Evolutionary conservation across 2,113 vertebrate species (phyloP).

Genomic region (Corvus cornix): DNA sequence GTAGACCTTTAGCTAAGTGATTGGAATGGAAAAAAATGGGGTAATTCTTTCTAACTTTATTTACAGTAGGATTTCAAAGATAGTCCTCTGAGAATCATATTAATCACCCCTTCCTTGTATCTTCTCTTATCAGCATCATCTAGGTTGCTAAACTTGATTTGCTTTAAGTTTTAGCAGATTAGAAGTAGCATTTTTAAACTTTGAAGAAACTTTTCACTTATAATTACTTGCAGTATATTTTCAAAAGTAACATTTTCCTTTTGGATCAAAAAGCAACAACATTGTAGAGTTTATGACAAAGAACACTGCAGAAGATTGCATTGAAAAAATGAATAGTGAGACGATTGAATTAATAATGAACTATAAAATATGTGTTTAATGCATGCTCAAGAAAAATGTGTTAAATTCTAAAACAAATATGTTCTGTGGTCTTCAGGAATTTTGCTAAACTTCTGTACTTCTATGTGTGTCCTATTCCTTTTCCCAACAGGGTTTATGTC

Average conservation of each 20-base stretch:
- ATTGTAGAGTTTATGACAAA: not conserved
- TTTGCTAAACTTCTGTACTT: not conserved
- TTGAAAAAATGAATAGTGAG: not conserved
- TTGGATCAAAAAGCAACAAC: not conserved
- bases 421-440: constrained; percentile 16
- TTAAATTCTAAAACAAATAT: not conserved
- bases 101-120: rapidly evolving
- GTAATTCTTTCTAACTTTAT: not conserved
- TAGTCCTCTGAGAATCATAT: not conserved
- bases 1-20: not conserved
- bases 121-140: not conserved
- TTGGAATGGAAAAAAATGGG: not conserved
- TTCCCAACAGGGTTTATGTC: not conserved
- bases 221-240: not conserved
- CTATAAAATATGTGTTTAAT: not conserved
- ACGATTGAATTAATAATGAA: not conserved
- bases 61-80: not conserved
- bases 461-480: not conserved
- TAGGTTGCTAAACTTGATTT: not conserved
- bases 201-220: not conserved
- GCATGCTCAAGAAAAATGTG: not conserved
- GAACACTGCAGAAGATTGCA: not conserved
- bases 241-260: not conserved
- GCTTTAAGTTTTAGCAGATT: not conserved
- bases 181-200: not conserved